phyloP scores from a whole-genome alignment of 2,113 vertebrate species.

The Campylomormyrus tamandua region DNA sequence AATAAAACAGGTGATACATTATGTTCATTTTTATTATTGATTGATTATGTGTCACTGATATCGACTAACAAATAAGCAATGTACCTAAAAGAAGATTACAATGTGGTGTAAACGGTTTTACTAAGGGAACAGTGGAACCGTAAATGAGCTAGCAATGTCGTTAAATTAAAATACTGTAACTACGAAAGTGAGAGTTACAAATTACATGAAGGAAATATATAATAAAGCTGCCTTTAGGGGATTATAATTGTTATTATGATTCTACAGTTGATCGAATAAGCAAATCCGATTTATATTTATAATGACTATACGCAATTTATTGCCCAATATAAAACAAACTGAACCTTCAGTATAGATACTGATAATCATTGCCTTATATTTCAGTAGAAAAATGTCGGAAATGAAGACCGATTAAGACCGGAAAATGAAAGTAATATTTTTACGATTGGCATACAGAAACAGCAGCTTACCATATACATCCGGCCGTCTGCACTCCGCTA shows the following conservation, averaged over 20 bases:
- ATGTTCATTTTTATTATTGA: neutral
- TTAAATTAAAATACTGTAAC: neutral
- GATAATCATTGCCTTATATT: neutral
- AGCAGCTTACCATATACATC: neutral
- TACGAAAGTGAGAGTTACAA: neutral
- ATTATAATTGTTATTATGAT: neutral
- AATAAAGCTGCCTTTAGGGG: neutral
- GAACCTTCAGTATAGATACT: neutral
- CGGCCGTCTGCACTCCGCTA: neutral
- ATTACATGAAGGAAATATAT: neutral
- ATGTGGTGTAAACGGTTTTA: neutral
- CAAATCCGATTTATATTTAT: neutral
- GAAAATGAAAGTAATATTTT: neutral
- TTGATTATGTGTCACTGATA: neutral
- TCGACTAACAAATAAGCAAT: neutral
- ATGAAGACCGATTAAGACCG: neutral
- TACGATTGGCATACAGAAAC: neutral
- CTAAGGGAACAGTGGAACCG: neutral
- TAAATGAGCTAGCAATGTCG: neutral
- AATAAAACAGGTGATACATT: neutral
- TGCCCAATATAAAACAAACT: neutral
- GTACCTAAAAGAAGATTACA: neutral
- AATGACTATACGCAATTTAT: neutral
- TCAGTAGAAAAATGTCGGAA: neutral
- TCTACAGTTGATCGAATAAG: neutral